phyloP scores from a whole-genome alignment of 1,140 invertebrate genomes.

The Drosophila micromelanica region DNA sequence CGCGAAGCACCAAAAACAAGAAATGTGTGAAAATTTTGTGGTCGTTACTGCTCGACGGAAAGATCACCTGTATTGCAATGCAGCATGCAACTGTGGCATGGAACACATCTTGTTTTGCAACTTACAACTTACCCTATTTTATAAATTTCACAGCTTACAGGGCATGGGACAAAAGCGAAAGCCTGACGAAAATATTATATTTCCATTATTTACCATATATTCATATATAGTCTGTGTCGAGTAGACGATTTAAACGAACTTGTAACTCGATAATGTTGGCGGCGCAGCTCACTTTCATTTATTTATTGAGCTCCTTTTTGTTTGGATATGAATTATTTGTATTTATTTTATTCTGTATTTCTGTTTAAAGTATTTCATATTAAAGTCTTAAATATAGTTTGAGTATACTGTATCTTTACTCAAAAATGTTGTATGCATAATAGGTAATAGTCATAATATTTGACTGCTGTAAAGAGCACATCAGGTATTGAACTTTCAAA shows the following conservation, averaged over 20 bases:
- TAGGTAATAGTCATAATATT: too few relatives aligned
- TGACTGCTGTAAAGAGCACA: too few relatives aligned
- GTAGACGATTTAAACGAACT: constrained; percentile 60
- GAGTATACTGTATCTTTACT: too few relatives aligned
- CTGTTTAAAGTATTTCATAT: too few relatives aligned
- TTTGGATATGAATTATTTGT: constrained; percentile 48
- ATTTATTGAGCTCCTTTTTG: not conserved
- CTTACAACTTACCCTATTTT: too few relatives aligned
- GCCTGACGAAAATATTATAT: constrained; percentile 12
- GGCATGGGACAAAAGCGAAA: not conserved
- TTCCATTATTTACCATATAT: constrained; percentile 18
- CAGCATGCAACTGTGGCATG: too few relatives aligned
- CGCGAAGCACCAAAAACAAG: constrained; percentile 34
- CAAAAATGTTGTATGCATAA: too few relatives aligned
- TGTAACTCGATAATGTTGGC: constrained; percentile 58
- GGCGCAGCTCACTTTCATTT: constrained; percentile 51
- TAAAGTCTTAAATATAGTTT: too few relatives aligned
- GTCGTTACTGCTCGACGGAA: not conserved
- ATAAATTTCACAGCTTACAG: not conserved
- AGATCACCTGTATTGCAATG: not conserved
- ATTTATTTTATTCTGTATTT: too few relatives aligned
- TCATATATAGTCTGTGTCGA: constrained; percentile 1
- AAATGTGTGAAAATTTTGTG: not conserved
- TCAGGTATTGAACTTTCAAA: too few relatives aligned
- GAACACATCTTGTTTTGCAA: too few relatives aligned